Conservation (phyloP, 2,888 invertebrate species). For the Chaetogeoica ovagalla region DNA sequence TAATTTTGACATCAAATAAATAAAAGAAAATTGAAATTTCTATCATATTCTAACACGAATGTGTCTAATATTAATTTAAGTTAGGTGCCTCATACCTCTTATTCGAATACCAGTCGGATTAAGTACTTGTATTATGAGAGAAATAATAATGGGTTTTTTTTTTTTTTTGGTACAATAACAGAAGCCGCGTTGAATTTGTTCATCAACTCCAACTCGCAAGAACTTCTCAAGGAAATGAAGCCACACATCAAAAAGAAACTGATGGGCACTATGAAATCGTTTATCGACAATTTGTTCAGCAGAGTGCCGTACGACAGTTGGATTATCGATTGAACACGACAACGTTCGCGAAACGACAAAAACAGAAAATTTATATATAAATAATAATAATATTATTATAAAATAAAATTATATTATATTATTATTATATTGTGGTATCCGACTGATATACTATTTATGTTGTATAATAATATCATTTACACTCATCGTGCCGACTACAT, state of each 20-base stretch:
- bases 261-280: conserved; percentile 73
- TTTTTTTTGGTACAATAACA: conserved; percentile 59
- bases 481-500: neutral
- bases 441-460: neutral
- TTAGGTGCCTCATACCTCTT: too few relatives aligned
- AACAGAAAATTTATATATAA: too few relatives aligned
- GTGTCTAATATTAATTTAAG: too few relatives aligned
- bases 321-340: conserved; percentile 62
- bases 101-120: too few relatives aligned
- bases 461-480: neutral
- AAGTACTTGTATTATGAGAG: too few relatives aligned
- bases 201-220: conserved; percentile 84
- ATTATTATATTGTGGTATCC: neutral
- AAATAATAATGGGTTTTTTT: neutral
- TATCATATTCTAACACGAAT: too few relatives aligned
- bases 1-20: too few relatives aligned
- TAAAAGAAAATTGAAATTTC: too few relatives aligned
- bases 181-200: conserved; percentile 84
- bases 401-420: too few relatives aligned
- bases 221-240: conserved; percentile 83
- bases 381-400: too few relatives aligned
- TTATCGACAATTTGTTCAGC: conserved; percentile 74
- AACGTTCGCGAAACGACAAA: neutral
- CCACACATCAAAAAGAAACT: conserved; percentile 78
- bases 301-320: conserved; percentile 79